Base-by-base conservation (phyloP, 2,888 invertebrate genomes). In the Hesperia comma region DNA sequence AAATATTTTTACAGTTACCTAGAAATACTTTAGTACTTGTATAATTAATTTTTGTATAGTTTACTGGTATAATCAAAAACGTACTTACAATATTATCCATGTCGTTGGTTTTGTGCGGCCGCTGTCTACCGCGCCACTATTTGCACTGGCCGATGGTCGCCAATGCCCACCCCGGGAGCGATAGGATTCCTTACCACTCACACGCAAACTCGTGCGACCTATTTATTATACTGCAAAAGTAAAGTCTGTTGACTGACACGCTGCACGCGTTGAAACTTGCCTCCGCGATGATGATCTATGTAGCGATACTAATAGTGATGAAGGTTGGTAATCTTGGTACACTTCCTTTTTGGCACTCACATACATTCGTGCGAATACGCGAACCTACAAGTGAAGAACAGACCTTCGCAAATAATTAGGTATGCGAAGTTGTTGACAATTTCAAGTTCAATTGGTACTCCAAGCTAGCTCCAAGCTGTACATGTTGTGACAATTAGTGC, bases 81-180 rank as follows among this genome's bases (percentile, higher is more conserved):
- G 41, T 61, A 71, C 70, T 71, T 63, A 73, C 73, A 46, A 64
- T 37, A 56, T 57, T 66, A 32, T 72, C 71, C 76, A 76, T 76
- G 63, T 66, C 66, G 63, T 7, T 37, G 51, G 64, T 54, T 26
- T 15, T 54, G 64, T 43, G 46, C 55, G 51, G 56, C 58, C 57
- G 56, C n/a, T 21, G 54, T 19, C 49, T 21, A 10, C 55, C 37
- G 66, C 62, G 64, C 19, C 56, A 26, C 40, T n/a, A 41, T 19
- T 10, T 15, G 17, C 6, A 21, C 51, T 51, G 51, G 51, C 51
- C 51, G 51, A 19, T 51, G 51, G 51, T 21, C 41, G 14, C 64
- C 49, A 67, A 67, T 58, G 49, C 26, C 57, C 17, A 61, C 64
- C 61, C 69, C 61, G 37, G 32, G 37, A 61, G 71, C 60, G 17